Percentiles rank a stretch among this genome's conserved stretches.
Evolutionary conservation across 2,113 vertebrate genomes (phyloP).

Genomic region (Embiotoca jacksoni): DNA sequence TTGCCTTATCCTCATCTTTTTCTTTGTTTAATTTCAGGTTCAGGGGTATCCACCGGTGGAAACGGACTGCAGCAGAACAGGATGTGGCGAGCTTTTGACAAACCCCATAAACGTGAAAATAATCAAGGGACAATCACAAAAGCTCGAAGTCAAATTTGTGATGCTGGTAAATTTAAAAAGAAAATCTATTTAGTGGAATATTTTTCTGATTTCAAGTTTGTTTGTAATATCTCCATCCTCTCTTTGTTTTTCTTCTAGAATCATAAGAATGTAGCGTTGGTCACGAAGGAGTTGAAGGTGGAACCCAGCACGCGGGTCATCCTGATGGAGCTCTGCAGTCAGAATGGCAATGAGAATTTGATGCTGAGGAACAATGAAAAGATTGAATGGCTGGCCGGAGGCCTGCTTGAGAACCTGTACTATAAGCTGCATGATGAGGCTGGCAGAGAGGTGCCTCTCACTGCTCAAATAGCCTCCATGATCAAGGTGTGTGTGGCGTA

Average conservation of each 20-base stretch:
- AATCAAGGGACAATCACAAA: constrained; percentile 83
- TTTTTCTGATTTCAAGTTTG: too few relatives aligned
- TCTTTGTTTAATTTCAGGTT: constrained; percentile 79
- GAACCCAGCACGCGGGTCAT: constrained; percentile 88
- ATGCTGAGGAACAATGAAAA: constrained; percentile 89
- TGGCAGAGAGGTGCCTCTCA: constrained; percentile 85
- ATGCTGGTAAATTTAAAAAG: constrained; percentile 86
- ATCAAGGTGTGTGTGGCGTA: constrained; percentile 86
- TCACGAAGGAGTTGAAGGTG: constrained; percentile 87
- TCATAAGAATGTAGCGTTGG: constrained; percentile 81
- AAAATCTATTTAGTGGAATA: background rate
- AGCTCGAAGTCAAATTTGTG: constrained; percentile 86
- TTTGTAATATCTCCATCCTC: background rate
- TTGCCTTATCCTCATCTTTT: background rate
- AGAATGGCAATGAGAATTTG: constrained; percentile 78
- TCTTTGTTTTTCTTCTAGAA: constrained; percentile 73
- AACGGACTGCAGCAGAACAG: constrained; percentile 90
- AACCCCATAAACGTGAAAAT: constrained; percentile 87
- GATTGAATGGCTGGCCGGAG: constrained; percentile 90
- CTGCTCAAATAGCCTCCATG: constrained; percentile 82
- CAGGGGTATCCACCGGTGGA: constrained; percentile 80
- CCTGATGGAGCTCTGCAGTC: constrained; percentile 85
- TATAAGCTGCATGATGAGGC: constrained; percentile 93
- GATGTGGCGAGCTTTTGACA: constrained; percentile 87
- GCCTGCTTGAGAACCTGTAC: constrained; percentile 86